Percentiles rank a stretch among this genome's conserved stretches.
Evolutionary conservation across 2,888 invertebrate genomes (phyloP).

Genomic region (Sisyra terminalis): DNA sequence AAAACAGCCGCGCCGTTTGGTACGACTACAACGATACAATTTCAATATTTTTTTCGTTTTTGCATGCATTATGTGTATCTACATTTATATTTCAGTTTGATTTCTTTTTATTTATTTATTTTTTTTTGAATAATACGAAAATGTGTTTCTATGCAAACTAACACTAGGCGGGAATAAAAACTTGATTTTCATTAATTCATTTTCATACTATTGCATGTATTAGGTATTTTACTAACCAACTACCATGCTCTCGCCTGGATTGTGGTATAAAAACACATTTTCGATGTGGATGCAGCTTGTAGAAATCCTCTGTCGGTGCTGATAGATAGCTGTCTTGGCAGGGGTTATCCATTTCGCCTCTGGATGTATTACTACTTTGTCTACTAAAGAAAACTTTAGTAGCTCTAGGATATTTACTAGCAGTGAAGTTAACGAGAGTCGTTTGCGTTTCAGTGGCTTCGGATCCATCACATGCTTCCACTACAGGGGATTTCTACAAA

Average conservation of each 20-base stretch:
- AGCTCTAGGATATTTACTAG: not conserved
- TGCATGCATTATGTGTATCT: not conserved
- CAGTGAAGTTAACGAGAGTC: slow-evolving; percentile 9
- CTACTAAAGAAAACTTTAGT: not conserved
- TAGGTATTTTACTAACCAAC: not conserved
- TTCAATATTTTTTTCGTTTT: too few relatives aligned
- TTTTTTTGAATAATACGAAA: not conserved
- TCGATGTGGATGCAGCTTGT: not conserved
- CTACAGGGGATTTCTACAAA: slow-evolving; percentile 78
- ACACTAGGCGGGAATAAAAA: too few relatives aligned
- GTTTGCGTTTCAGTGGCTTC: slow-evolving; percentile 60
- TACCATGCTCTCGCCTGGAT: too few relatives aligned
- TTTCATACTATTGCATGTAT: not conserved
- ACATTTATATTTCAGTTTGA: slow-evolving; percentile 1
- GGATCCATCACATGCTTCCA: slow-evolving; percentile 52
- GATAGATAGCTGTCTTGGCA: not conserved
- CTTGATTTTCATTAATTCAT: too few relatives aligned
- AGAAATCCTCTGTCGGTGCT: slow-evolving; percentile 5
- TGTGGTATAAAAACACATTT: not conserved
- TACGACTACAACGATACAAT: slow-evolving; percentile 32
- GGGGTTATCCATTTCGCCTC: not conserved
- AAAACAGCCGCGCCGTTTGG: slow-evolving; percentile 83
- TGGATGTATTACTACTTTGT: not conserved
- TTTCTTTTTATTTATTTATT: slow-evolving; percentile 3
- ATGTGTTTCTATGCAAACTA: not conserved